These are phyloP conservation scores for Mesorhabditis sp. DNA, from an alignment of 2,888 invertebrate species.

Conservation along the genomic window DNA sequence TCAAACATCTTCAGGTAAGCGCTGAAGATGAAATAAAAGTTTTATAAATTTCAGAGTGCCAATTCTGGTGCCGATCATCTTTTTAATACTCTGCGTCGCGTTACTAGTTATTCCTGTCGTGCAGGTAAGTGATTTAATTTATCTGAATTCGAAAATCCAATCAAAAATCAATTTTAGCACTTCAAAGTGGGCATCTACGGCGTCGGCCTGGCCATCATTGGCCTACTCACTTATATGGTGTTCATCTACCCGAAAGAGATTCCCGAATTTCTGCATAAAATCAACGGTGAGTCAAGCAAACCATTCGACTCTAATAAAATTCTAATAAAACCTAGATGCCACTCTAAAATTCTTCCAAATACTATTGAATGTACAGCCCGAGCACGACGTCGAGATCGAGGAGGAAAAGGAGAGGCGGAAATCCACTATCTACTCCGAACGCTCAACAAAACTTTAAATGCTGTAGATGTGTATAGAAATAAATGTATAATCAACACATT, in stretches of 20 bases:
- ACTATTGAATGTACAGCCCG: slow-evolving; percentile 23
- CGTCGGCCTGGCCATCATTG: slow-evolving; percentile 29
- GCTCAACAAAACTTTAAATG: too few species aligned
- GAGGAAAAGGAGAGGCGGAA: slow-evolving; percentile 6
- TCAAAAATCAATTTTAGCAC: slow-evolving; percentile 27
- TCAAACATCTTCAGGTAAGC: slow-evolving; percentile 1
- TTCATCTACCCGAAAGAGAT: slow-evolving; percentile 40
- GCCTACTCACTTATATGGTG: slow-evolving; percentile 39
- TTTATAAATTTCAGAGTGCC: slow-evolving; percentile 26
- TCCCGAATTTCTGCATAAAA: slow-evolving; percentile 24
- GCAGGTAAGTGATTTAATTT: slow-evolving; percentile 20
- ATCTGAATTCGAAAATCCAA: not conserved
- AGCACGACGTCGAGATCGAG: slow-evolving; percentile 8
- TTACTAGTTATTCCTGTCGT: slow-evolving; percentile 43
- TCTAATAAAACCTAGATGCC: slow-evolving; percentile 10
- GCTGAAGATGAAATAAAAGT: not conserved
- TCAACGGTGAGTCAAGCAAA: slow-evolving; percentile 33
- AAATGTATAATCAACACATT: too few species aligned
- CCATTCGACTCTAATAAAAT: not conserved
- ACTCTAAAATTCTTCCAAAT: slow-evolving; percentile 23
- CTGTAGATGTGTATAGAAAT: too few species aligned
- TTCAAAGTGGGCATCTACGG: slow-evolving; percentile 44
- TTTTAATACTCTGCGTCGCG: slow-evolving; percentile 39
- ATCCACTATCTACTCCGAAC: too few species aligned
- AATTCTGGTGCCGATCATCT: slow-evolving; percentile 38